Evolutionary conservation across 2,888 invertebrate genomes (phyloP).

Genomic region (Microdon myrmicae): DNA sequence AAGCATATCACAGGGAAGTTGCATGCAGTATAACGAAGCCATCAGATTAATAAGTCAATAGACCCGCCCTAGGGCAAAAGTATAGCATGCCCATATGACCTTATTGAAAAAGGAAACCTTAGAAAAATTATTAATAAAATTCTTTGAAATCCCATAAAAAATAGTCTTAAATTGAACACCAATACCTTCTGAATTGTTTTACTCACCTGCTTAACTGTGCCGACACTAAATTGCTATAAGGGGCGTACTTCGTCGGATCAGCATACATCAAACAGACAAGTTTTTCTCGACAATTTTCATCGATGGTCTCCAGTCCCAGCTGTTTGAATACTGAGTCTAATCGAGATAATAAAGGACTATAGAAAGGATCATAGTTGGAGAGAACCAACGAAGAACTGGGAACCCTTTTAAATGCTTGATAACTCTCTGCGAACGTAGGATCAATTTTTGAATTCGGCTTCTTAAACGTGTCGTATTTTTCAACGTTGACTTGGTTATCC

Average conservation of each 20-base stretch:
- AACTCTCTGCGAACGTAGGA: conserved; percentile 40
- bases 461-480: conserved; percentile 61
- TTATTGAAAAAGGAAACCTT: too few species aligned
- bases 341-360: conserved; percentile 85
- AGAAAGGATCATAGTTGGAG: conserved; percentile 90
- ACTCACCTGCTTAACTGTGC: conserved; percentile 85
- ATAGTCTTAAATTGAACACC: too few species aligned
- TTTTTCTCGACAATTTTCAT: conserved; percentile 81
- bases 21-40: too few species aligned
- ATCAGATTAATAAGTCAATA: too few species aligned
- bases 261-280: conserved; percentile 89
- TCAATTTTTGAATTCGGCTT: conserved; percentile 59
- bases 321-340: conserved; percentile 85
- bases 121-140: too few species aligned
- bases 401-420: conserved; percentile 87
- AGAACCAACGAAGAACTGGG: conserved; percentile 83
- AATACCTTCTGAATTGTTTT: too few species aligned
- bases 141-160: too few species aligned
- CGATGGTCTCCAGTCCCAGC: conserved; percentile 74
- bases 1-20: too few species aligned
- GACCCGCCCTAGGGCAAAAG: too few species aligned
- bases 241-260: conserved; percentile 88
- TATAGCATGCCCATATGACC: too few species aligned
- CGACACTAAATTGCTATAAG: conserved; percentile 88
- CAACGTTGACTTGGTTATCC: conserved; percentile 71